Conservation (phyloP, 2,888 invertebrate species). For the Papilio protenor region DNA sequence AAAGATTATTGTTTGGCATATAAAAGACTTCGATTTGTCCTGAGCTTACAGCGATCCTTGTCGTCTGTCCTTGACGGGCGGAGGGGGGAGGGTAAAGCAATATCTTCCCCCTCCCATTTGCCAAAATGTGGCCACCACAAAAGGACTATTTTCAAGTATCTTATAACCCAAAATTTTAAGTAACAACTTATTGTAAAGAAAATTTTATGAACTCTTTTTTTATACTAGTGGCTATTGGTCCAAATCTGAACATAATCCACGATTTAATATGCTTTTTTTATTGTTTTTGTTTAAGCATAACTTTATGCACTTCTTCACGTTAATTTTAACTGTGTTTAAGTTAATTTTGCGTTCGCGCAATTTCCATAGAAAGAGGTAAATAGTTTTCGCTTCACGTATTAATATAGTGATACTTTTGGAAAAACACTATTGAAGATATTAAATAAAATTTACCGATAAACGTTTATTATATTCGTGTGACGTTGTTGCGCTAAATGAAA, state of each 20-base stretch:
- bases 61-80: background rate
- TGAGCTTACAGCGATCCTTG: conserved; percentile 10
- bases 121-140: background rate
- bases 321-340: too few species aligned
- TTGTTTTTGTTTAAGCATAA: too few species aligned
- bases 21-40: conserved; percentile 1
- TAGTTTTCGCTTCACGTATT: background rate
- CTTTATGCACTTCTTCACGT: too few species aligned
- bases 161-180: background rate
- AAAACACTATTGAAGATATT: conserved; percentile 15
- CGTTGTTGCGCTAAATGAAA: conserved; percentile 18
- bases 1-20: background rate
- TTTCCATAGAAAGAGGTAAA: too few species aligned
- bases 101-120: background rate
- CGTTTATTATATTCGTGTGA: conserved; percentile 19
- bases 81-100: background rate
- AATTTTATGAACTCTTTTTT: too few species aligned
- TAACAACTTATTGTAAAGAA: too few species aligned
- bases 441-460: conserved; percentile 27
- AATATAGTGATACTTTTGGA: background rate
- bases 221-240: too few species aligned
- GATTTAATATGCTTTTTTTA: too few species aligned
- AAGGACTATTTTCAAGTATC: background rate
- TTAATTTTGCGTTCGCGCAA: too few species aligned
- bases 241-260: too few species aligned